phyloP scores from a whole-genome alignment of 2,113 vertebrate genomes.

The Colinus virginianus region DNA sequence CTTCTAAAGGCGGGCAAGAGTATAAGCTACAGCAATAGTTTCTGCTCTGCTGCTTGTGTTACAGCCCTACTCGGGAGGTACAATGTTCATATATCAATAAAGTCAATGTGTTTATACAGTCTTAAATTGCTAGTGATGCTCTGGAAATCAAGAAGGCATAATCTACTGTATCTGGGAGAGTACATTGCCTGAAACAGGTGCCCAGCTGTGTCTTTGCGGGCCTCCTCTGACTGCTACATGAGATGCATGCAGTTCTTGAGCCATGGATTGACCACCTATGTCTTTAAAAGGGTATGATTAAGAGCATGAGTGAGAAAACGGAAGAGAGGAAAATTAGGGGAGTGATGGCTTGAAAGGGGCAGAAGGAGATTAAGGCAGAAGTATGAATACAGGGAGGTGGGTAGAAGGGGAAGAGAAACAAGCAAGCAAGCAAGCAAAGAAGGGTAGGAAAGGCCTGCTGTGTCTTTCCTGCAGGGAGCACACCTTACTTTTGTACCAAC shows the following conservation, averaged over 20 bases:
- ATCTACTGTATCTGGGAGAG: background rate
- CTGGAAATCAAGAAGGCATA: background rate
- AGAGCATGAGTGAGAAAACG: background rate
- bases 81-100: background rate
- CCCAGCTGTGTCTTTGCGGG: background rate
- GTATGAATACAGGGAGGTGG: background rate
- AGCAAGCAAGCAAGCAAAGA: background rate
- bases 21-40: background rate
- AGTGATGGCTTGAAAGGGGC: background rate
- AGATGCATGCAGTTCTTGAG: background rate
- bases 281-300: background rate
- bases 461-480: background rate
- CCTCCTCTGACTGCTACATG: background rate
- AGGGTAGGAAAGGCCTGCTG: background rate
- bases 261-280: background rate
- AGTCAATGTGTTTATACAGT: background rate
- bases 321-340: background rate
- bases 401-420: background rate
- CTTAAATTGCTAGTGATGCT: background rate
- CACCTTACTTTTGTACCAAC: background rate
- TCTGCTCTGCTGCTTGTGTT: background rate
- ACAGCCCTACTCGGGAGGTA: background rate
- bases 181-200: background rate
- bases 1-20: background rate
- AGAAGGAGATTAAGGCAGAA: background rate